These are phyloP conservation scores for Adineta ricciae DNA, from an alignment of 2,888 invertebrate species.

Conservation along the genomic window DNA sequence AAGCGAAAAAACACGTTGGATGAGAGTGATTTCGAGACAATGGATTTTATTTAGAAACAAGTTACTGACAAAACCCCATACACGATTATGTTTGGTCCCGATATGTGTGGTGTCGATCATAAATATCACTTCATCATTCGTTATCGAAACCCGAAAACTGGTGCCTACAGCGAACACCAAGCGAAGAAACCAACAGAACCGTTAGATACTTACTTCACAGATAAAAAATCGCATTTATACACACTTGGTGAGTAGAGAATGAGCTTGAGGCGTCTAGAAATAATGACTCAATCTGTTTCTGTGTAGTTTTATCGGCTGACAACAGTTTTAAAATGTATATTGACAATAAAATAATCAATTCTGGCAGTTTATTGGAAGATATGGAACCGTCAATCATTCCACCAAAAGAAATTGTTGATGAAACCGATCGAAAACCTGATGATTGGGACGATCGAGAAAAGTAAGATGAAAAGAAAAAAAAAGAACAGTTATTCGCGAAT, in stretches of 20 bases:
- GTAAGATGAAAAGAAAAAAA: conserved; percentile 40
- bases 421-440: conserved; percentile 66
- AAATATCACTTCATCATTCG: conserved; percentile 83
- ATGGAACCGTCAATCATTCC: conserved; percentile 88
- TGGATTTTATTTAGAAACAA: conserved; percentile 55
- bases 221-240: conserved; percentile 81
- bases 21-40: neutral
- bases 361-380: conserved; percentile 75
- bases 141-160: conserved; percentile 83
- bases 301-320: conserved; percentile 62
- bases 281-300: conserved; percentile 26
- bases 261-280: neutral
- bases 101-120: conserved; percentile 90
- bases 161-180: conserved; percentile 81
- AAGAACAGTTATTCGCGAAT: neutral
- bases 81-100: conserved; percentile 98
- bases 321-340: conserved; percentile 69
- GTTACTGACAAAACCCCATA: conserved; percentile 93
- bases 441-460: conserved; percentile 93
- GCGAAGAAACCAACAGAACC: conserved; percentile 72
- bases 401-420: conserved; percentile 82
- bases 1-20: too few relatives aligned
- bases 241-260: conserved; percentile 55
- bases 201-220: conserved; percentile 60
- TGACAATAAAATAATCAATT: conserved; percentile 69